Percentiles rank a stretch among this genome's conserved stretches.
Conservation (phyloP, 2,797 vertebrate genomes). For the Microtus californicus region DNA sequence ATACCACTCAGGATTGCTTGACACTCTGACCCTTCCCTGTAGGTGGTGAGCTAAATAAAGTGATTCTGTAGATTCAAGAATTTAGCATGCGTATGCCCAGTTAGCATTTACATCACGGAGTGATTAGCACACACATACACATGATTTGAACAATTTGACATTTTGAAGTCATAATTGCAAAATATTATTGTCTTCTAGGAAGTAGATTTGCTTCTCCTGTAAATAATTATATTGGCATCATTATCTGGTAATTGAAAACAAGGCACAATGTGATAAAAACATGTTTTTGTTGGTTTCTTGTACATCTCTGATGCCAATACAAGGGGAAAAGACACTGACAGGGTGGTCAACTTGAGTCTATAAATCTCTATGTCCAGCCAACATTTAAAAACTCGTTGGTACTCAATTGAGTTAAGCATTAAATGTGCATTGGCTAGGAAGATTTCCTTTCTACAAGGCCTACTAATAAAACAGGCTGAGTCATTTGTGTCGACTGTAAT, state of each 20-base stretch:
- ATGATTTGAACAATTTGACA: conserved; percentile 44
- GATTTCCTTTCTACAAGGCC: conserved; percentile 85
- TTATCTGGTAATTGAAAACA: conserved; percentile 62
- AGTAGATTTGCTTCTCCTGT: conserved; percentile 3
- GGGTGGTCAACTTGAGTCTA: conserved; percentile 63
- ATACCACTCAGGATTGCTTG: conserved; percentile 87
- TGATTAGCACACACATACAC: conserved; percentile 63
- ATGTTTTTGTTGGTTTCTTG: conserved; percentile 74
- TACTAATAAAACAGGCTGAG: conserved; percentile 90
- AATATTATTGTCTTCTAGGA: neutral
- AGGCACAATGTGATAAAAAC: conserved; percentile 63
- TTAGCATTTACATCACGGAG: conserved; percentile 81
- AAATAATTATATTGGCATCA: conserved; percentile 15
- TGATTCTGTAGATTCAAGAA: conserved; percentile 85
- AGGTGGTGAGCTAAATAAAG: conserved; percentile 86
- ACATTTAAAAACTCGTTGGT: conserved; percentile 94
- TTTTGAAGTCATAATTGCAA: conserved; percentile 54
- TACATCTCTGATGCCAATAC: conserved; percentile 66
- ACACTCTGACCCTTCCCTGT: conserved; percentile 86
- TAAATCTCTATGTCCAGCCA: conserved; percentile 89
- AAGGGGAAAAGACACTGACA: conserved; percentile 40
- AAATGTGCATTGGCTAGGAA: conserved; percentile 89
- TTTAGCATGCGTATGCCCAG: conserved; percentile 80
- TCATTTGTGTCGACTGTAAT: conserved; percentile 94
- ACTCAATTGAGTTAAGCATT: conserved; percentile 93